These are phyloP conservation scores for Coregonus ussuriensis DNA, from an alignment of 2,797 vertebrate genomes.

Conservation along the genomic window DNA sequence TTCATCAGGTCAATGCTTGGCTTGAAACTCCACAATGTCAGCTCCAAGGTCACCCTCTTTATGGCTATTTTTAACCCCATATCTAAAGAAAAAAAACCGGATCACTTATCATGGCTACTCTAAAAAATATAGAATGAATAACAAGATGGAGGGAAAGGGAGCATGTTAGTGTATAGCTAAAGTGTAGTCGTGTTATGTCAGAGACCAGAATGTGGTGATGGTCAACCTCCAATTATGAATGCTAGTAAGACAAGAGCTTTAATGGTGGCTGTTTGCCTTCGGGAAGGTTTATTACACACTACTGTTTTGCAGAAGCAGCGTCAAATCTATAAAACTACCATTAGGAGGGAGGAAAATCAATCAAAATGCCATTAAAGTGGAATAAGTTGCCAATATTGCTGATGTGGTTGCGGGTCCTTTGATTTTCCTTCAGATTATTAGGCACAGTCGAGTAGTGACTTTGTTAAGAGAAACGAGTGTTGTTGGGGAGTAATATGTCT, in stretches of 20 bases:
- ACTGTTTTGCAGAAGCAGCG: constrained; percentile 99
- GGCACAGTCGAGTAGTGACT: constrained; percentile 99
- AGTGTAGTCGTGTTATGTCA: constrained; percentile 38
- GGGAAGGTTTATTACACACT: constrained; percentile 99
- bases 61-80: constrained; percentile 70
- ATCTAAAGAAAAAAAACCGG: constrained; percentile 76
- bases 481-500: constrained; percentile 99
- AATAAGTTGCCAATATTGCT: constrained; percentile 99
- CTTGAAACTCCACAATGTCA: constrained; percentile 98
- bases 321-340: constrained; percentile 99
- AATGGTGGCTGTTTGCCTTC: constrained; percentile 98
- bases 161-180: constrained; percentile 30
- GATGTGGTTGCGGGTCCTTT: constrained; percentile 99
- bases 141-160: constrained; percentile 32
- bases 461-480: constrained; percentile 99
- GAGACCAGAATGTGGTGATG: constrained; percentile 94
- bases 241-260: constrained; percentile 99
- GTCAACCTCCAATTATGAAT: constrained; percentile 99
- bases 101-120: constrained; percentile 80
- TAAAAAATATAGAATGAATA: constrained; percentile 54
- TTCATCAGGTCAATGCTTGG: constrained; percentile 99
- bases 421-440: constrained; percentile 99
- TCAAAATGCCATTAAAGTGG: constrained; percentile 99
- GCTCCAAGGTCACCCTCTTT: constrained; percentile 95
- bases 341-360: constrained; percentile 99